Evolutionary conservation across 2,113 vertebrate species (phyloP), one percentile per base, ranked within the genome.

Genomic region (Aptenodytes forsteri): DNA sequence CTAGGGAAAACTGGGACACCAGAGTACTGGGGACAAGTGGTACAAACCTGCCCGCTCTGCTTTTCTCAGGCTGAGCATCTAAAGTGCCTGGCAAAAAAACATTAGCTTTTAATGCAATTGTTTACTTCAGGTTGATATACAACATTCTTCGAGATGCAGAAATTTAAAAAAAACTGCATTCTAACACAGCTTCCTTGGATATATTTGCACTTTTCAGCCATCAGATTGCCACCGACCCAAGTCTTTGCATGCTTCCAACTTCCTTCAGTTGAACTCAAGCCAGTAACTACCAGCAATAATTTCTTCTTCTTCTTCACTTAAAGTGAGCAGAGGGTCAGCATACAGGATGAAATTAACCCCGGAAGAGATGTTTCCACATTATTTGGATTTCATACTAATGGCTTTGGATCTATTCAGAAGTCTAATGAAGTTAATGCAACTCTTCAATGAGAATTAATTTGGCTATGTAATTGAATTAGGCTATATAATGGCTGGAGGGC

Each of bases 321-420:
- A 91, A 80, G 85, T 23, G 64, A 91, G 86, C 86, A 92, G 90
- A 97, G 75, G 94, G 94, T 91, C 90, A 96, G 89, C 91, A 94
- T 16, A 88, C 49, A 92, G 84, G 71, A 97, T 89, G 56, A 96
- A 95, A 91, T 90, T 70, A 97, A 97, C 56, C 90, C 71, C 65
- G 13, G 64, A 97, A 86, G 90, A 95, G 89, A 92, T 82, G 83
- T 87, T 94, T 80, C 83, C 27, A 10, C 70, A 46, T 92, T 96
- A 96, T 87, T 89, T 91, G 95, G 72, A 90, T 90, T 94, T 91
- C 94, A 90, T 62, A 73, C 70, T 77, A 90, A 97, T 90, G 78
- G 92, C 91, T 97, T 97, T 75, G 81, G 81, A 83, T 96, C 95
- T 98, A 82, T 88, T 96, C 75, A 93, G 83, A 91, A 93, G 95